Evolutionary conservation across 2,888 invertebrate species (phyloP).

Genomic region (Acronicta aceris): DNA sequence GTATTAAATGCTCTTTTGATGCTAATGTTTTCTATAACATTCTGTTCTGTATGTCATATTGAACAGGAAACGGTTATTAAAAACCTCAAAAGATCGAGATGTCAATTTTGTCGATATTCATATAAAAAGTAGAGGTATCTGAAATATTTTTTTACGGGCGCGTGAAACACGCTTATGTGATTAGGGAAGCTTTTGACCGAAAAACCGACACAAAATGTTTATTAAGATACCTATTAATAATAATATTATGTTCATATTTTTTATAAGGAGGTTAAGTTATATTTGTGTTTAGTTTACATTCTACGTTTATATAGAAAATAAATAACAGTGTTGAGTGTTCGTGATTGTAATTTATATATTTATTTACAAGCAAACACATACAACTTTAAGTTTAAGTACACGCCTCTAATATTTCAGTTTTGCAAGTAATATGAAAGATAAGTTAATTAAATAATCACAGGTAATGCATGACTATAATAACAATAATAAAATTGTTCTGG

Average conservation of each 20-base stretch:
- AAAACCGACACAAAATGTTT: slow-evolving; percentile 15
- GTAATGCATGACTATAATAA: slow-evolving; percentile 11
- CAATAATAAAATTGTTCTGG: slow-evolving; percentile 39
- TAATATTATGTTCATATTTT: background rate
- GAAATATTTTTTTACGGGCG: slow-evolving; percentile 22
- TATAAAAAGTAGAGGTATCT: slow-evolving; percentile 44
- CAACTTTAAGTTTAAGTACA: too few relatives aligned
- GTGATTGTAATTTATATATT: too few relatives aligned
- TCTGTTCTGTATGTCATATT: slow-evolving; percentile 69
- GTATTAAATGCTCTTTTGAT: slow-evolving; percentile 85
- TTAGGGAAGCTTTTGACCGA: slow-evolving; percentile 15
- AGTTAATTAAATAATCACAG: slow-evolving; percentile 9
- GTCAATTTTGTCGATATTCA: slow-evolving; percentile 52
- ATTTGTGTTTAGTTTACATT: too few relatives aligned
- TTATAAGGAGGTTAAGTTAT: too few relatives aligned
- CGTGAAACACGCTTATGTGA: slow-evolving; percentile 41
- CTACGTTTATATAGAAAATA: too few relatives aligned
- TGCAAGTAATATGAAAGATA: slow-evolving; percentile 18
- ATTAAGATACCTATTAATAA: slow-evolving; percentile 3
- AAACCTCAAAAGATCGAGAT: slow-evolving; percentile 67
- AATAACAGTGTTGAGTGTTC: too few relatives aligned
- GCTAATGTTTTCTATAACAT: slow-evolving; percentile 72
- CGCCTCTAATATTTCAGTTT: background rate
- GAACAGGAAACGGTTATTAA: slow-evolving; percentile 76
- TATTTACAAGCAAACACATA: too few relatives aligned